These are phyloP conservation scores for Pseudomyrmex flavicornis DNA, from an alignment of 1,140 invertebrate species.

Conservation along the genomic window DNA sequence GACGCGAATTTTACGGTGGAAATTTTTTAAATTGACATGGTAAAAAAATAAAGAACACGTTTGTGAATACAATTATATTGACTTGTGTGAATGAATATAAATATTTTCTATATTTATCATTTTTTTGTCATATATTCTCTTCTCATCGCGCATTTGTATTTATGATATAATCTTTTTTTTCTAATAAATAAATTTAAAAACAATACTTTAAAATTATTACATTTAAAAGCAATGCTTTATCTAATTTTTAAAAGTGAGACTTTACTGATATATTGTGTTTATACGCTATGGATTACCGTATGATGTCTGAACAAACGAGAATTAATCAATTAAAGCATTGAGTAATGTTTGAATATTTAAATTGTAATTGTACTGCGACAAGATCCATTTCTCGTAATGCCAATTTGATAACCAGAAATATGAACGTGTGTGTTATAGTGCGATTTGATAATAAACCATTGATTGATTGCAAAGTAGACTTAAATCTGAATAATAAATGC, in stretches of 20 bases:
- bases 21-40: neutral
- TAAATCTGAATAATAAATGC: slow-evolving; percentile 30
- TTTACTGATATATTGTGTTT: neutral
- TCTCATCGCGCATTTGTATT: neutral
- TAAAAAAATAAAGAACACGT: neutral
- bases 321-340: slow-evolving; percentile 62
- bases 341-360: slow-evolving; percentile 62
- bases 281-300: slow-evolving; percentile 6
- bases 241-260: neutral
- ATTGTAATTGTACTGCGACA: slow-evolving; percentile 37
- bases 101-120: neutral
- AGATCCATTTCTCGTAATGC: slow-evolving; percentile 56
- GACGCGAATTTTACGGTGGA: too few relatives aligned
- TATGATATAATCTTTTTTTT: slow-evolving; percentile 21
- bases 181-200: slow-evolving; percentile 27
- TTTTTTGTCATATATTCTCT: neutral
- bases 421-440: neutral
- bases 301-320: slow-evolving; percentile 38
- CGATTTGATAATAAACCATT: slow-evolving; percentile 31
- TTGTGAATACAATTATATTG: neutral
- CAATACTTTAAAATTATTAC: slow-evolving; percentile 2
- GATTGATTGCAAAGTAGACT: slow-evolving; percentile 8
- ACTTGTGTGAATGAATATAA: neutral
- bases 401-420: slow-evolving; percentile 63
- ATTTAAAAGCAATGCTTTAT: neutral